Conservation (phyloP, 2,113 vertebrate genomes). For the Apodemus sylvaticus region DNA sequence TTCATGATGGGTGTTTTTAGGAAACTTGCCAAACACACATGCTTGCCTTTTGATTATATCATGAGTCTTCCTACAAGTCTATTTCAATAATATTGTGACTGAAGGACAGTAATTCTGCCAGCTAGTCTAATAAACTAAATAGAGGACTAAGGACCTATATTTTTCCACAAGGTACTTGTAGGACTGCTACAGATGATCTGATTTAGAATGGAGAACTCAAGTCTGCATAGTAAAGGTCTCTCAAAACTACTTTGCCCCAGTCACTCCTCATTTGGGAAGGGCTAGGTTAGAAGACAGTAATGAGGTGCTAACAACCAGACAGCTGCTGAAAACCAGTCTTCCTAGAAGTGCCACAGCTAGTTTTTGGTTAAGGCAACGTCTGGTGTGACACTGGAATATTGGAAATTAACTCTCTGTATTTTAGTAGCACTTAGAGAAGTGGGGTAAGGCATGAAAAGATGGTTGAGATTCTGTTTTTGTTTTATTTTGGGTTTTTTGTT, state of each 20-base stretch:
- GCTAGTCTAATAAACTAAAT: slow-evolving; percentile 23
- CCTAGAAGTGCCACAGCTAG: background rate
- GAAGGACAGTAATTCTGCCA: background rate
- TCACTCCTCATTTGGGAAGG: background rate
- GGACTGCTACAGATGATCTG: background rate
- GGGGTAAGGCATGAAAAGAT: background rate
- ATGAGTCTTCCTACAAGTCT: slow-evolving; percentile 29
- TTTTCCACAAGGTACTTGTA: slow-evolving; percentile 16
- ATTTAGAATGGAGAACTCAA: slow-evolving; percentile 16
- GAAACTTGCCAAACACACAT: slow-evolving; percentile 13
- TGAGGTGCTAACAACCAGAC: background rate
- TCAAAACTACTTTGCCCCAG: background rate
- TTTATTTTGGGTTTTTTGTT: no score
- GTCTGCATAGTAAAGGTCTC: background rate
- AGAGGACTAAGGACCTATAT: background rate
- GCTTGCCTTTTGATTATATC: slow-evolving; percentile 9
- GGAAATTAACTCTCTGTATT: background rate
- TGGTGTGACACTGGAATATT: background rate
- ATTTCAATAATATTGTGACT: slow-evolving; percentile 37
- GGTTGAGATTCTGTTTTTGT: background rate
- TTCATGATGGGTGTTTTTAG: slow-evolving; percentile 54
- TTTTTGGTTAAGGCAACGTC: background rate
- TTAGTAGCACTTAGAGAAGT: background rate
- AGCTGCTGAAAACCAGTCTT: background rate
- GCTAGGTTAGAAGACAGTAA: background rate